A percentile compares a stretch with the other conserved stretches of the same genome.
Evolutionary conservation across 1,140 invertebrate species (phyloP).

Genomic region (Physella acuta): DNA sequence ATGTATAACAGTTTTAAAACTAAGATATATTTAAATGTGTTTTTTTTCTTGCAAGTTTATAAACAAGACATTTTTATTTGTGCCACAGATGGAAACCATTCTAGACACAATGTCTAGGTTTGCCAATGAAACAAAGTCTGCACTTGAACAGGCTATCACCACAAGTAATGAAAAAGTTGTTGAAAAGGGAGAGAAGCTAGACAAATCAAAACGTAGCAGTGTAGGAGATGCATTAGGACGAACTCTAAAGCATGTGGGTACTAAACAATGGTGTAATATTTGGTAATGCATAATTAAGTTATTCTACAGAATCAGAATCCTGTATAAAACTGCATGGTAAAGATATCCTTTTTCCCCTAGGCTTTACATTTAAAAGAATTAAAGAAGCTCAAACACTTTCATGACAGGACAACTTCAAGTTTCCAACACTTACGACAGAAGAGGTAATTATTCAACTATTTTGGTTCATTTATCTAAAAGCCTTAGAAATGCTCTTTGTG

Average conservation of each 20-base stretch:
- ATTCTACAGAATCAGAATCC: not conserved
- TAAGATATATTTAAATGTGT: too few relatives aligned
- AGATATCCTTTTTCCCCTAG: conserved; percentile 47
- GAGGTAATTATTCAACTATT: conserved; percentile 42
- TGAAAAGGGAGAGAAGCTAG: conserved; percentile 31
- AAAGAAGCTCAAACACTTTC: conserved; percentile 63
- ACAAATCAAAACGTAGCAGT: conserved; percentile 34
- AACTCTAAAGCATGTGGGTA: conserved; percentile 62
- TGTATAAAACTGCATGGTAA: too few relatives aligned
- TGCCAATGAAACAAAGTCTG: conserved; percentile 63
- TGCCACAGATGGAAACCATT: conserved; percentile 63
- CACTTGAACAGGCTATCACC: conserved; percentile 64
- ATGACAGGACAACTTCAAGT: conserved; percentile 63
- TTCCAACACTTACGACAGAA: conserved; percentile 60
- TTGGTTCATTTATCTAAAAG: too few relatives aligned
- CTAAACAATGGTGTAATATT: not conserved
- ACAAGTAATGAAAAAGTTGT: conserved; percentile 50
- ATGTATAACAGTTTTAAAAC: too few relatives aligned
- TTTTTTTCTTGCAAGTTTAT: too few relatives aligned
- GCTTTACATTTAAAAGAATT: conserved; percentile 62
- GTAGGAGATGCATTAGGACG: conserved; percentile 60
- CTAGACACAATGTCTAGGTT: conserved; percentile 63
- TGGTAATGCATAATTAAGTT: conserved; percentile 3
- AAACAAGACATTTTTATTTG: too few relatives aligned
- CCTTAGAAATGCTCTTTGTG: too few relatives aligned